A percentile compares a stretch with the other conserved stretches of the same genome.
Evolutionary conservation across 2,888 invertebrate species (phyloP).

Genomic region (Acutogordius australiensis): DNA sequence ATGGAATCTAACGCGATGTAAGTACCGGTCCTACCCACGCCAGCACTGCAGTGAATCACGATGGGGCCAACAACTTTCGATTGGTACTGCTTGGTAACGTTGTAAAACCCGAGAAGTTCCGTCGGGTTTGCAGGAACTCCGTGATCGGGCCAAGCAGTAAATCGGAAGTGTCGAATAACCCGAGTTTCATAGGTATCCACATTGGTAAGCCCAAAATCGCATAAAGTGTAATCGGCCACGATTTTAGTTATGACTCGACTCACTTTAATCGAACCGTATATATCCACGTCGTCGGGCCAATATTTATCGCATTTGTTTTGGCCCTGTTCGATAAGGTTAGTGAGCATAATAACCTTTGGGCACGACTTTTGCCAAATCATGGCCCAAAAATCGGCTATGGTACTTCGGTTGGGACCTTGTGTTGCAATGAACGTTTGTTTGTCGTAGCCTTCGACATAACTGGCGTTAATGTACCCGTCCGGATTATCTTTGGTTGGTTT

Average conservation of each 20-base stretch:
- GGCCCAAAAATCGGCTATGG: constrained; percentile 89
- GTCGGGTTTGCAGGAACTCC: constrained; percentile 94
- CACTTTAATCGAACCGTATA: constrained; percentile 6
- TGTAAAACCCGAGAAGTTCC: constrained; percentile 48
- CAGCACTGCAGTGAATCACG: constrained; percentile 49
- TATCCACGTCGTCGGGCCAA: constrained; percentile 43
- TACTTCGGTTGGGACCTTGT: constrained; percentile 80
- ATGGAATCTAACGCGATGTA: neutral
- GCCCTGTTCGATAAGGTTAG: constrained; percentile 77
- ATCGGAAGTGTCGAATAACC: constrained; percentile 28
- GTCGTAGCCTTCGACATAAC: constrained; percentile 92
- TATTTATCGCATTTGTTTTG: constrained; percentile 44
- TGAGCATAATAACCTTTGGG: constrained; percentile 95
- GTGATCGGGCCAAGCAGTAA: constrained; percentile 98
- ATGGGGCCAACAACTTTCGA: constrained; percentile 39
- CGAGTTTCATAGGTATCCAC: constrained; percentile 1
- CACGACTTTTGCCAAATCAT: constrained; percentile 96
- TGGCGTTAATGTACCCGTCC: constrained; percentile 60
- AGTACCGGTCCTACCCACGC: neutral
- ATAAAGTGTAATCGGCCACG: constrained; percentile 1
- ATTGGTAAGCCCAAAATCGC: constrained; percentile 8
- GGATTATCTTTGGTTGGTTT: neutral
- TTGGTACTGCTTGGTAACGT: constrained; percentile 1
- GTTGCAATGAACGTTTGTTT: constrained; percentile 95
- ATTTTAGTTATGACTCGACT: neutral